Evolutionary conservation across 2,888 invertebrate genomes (phyloP).

Genomic region (Polymixis flavicincta): DNA sequence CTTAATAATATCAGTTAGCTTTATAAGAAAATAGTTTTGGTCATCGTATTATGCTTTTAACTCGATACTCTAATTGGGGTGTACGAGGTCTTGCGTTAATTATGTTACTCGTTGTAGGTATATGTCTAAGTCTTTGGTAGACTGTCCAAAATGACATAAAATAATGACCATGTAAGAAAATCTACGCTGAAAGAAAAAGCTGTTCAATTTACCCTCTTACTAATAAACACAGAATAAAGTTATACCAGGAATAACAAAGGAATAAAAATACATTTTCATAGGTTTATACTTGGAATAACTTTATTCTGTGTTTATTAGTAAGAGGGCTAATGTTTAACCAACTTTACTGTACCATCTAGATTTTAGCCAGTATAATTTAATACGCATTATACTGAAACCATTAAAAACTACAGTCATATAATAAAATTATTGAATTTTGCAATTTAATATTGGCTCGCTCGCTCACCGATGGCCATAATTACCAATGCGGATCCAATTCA

Average conservation of each 20-base stretch:
- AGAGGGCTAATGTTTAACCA: background rate
- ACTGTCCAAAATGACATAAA: background rate
- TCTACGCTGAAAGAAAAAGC: background rate
- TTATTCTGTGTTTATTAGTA: too few relatives aligned
- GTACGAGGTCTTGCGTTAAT: too few relatives aligned
- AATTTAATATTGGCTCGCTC: constrained; percentile 85
- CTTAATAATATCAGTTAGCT: too few relatives aligned
- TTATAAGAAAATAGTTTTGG: too few relatives aligned
- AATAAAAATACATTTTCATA: too few relatives aligned
- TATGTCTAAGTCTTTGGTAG: background rate
- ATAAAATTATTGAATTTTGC: constrained; percentile 88
- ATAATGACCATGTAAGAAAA: background rate
- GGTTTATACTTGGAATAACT: too few relatives aligned
- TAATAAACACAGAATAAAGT: background rate
- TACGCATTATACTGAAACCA: constrained; percentile 33
- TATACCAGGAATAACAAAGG: too few relatives aligned
- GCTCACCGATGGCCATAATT: constrained; percentile 87
- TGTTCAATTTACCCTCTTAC: background rate
- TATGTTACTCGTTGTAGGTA: too few relatives aligned
- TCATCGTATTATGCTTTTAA: too few relatives aligned
- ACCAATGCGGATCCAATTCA: constrained; percentile 89
- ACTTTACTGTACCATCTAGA: background rate
- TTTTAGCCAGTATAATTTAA: constrained; percentile 27
- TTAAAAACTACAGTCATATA: constrained; percentile 75
- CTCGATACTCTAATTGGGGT: too few relatives aligned